Conservation (phyloP, 2,888 invertebrate genomes). For the Andrena dorsata region DNA sequence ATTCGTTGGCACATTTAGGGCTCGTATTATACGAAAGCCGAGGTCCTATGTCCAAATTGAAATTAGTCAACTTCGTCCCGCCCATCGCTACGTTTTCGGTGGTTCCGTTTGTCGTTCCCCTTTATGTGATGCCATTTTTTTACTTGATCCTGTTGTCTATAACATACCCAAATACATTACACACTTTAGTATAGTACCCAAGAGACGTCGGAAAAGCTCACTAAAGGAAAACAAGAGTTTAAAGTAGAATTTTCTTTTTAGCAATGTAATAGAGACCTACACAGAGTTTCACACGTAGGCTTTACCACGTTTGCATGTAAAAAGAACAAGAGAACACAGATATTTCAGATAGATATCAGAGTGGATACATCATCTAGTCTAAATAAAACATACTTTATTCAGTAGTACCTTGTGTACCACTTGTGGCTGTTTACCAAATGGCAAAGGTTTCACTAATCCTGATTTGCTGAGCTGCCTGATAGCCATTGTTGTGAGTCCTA, state of each 20-base stretch:
- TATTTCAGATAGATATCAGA: slow-evolving; percentile 40
- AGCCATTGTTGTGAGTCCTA: slow-evolving; percentile 94
- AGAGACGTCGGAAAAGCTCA: not conserved
- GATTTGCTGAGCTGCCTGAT: slow-evolving; percentile 92
- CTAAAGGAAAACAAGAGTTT: not conserved
- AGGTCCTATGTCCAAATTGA: slow-evolving; percentile 11
- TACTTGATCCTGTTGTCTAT: slow-evolving; percentile 72
- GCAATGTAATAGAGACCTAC: slow-evolving; percentile 58
- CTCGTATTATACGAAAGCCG: not conserved
- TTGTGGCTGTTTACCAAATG: slow-evolving; percentile 44
- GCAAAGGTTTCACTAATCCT: slow-evolving; percentile 87
- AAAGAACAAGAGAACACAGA: slow-evolving; percentile 56
- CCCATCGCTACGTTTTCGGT: slow-evolving; percentile 74
- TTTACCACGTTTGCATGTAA: slow-evolving; percentile 74
- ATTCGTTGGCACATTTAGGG: slow-evolving; percentile 10
- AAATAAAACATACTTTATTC: not conserved
- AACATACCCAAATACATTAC: slow-evolving; percentile 38
- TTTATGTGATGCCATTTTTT: slow-evolving; percentile 57
- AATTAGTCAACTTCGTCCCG: slow-evolving; percentile 11
- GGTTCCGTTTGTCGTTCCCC: slow-evolving; percentile 69
- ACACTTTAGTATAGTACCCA: not conserved
- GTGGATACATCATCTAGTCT: slow-evolving; percentile 4
- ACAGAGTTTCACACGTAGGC: slow-evolving; percentile 64
- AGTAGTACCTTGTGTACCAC: slow-evolving; percentile 47
- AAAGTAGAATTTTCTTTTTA: not conserved